phyloP scores from a whole-genome alignment of 1,140 invertebrate genomes.

The Diuraphis noxia region DNA sequence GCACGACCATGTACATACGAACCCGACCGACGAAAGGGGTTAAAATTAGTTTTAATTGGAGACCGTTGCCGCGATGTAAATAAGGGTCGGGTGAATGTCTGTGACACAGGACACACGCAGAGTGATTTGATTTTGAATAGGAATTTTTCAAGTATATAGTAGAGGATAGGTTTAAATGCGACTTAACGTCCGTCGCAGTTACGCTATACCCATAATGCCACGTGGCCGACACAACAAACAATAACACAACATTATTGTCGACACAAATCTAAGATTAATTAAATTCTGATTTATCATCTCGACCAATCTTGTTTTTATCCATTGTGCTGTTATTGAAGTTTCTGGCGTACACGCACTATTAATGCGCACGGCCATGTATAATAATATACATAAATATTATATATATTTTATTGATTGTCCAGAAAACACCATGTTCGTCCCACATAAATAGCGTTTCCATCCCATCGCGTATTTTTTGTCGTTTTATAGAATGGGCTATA shows the following conservation, averaged over 20 bases:
- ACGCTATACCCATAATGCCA: neutral
- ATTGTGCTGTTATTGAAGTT: slow-evolving; percentile 22
- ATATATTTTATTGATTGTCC: slow-evolving; percentile 6
- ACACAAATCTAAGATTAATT: slow-evolving; percentile 44
- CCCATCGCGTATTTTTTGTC: neutral
- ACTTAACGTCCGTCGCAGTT: slow-evolving; percentile 50
- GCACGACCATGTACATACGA: neutral
- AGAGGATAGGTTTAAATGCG: slow-evolving; percentile 39
- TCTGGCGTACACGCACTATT: neutral
- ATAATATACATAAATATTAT: neutral
- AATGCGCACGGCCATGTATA: neutral
- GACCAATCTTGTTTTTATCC: slow-evolving; percentile 20
- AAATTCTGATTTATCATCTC: slow-evolving; percentile 34
- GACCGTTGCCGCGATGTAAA: neutral
- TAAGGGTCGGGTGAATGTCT: slow-evolving; percentile 32
- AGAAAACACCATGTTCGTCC: neutral
- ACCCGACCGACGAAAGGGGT: slow-evolving; percentile 20
- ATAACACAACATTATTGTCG: slow-evolving; percentile 6
- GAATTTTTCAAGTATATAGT: slow-evolving; percentile 52
- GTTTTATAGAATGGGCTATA: neutral
- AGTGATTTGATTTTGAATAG: slow-evolving; percentile 37
- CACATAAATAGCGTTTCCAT: neutral
- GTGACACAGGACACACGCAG: slow-evolving; percentile 40
- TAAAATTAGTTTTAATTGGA: slow-evolving; percentile 51
- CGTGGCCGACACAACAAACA: slow-evolving; percentile 45